Evolutionary conservation across 2,113 vertebrate genomes (phyloP), one percentile per base, ranked within the genome.

Genomic region (Pipa parva): DNA sequence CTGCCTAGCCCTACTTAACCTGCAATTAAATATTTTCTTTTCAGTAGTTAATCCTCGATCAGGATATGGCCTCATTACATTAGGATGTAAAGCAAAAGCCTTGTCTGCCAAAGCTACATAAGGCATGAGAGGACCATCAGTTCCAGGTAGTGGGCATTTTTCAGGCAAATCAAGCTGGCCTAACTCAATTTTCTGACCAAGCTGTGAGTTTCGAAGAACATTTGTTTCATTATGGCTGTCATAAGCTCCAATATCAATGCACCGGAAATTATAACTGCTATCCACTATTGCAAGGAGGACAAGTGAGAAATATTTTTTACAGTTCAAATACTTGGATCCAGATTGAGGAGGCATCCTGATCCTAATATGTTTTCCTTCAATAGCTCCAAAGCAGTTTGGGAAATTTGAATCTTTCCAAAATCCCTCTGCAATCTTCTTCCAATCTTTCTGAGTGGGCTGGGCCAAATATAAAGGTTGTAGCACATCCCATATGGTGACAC

Each of bases 51-150:
- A 36, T 21, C 54, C 54, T 12, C 62, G 33, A 24, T n/a, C 54
- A 21, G 62, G 62, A 50, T 39, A 63, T 17, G 62, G 62, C 15
- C 62, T 63, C n/a, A 63, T 20, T 12, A 63, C 52, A 22, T 54
- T 63, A 15, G 51, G 22, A 1, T 48, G 27, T 10, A 63, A 29
- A 1, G 48, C 62, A 54, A 63, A 63, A 3, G 49, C 62, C 24
- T 63, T 49, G 4, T 63, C 62, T 1, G 62, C 62, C 11, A 63
- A 48, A 31, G 54, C 37, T 12, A 63, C 33, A 9, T 5, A 39
- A 1, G 49, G 62, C 28, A 63, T 28, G 7, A 31, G 37, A 1
- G 49, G 29, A 10, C 49, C 17, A 31, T 10, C 36, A 4, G 49
- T 27, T 9, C 48, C 29, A 1, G 49, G 49, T 15, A 63, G 24